Percentiles rank a stretch among this genome's conserved stretches.
These are phyloP conservation scores for Sardinella longiceps DNA, from an alignment of 2,797 vertebrate genomes.

Conservation along the genomic window DNA sequence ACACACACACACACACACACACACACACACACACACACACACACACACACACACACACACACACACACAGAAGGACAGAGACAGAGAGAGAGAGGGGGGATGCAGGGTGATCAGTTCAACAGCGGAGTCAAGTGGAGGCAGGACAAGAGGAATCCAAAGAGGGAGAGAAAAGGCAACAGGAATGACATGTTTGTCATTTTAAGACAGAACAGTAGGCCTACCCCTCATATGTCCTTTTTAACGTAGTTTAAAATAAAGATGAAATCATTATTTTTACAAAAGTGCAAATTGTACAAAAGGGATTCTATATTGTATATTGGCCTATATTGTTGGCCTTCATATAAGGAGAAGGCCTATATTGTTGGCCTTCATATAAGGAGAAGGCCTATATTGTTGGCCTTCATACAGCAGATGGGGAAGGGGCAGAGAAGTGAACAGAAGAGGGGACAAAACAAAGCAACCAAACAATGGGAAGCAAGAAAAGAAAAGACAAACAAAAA, in stretches of 20 bases:
- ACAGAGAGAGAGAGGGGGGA: neutral
- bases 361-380: too few relatives aligned
- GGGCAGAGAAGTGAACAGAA: neutral
- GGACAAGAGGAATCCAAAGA: neutral
- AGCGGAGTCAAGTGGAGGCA: neutral
- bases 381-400: too few relatives aligned
- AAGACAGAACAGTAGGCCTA: too few relatives aligned
- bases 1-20: conserved; percentile 10
- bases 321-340: too few relatives aligned
- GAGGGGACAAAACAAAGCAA: neutral
- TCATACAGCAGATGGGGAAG: too few relatives aligned
- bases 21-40: conserved; percentile 4
- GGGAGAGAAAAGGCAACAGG: neutral
- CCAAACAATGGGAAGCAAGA: neutral
- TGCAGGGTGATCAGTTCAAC: neutral
- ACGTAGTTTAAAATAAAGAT: too few relatives aligned
- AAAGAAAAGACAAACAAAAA: neutral
- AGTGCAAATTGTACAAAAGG: too few relatives aligned
- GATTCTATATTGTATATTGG: too few relatives aligned
- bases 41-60: conserved; percentile 11
- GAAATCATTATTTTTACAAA: too few relatives aligned
- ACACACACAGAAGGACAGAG: neutral
- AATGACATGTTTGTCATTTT: too few relatives aligned
- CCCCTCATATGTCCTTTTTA: too few relatives aligned
- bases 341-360: too few relatives aligned